These are phyloP conservation scores for Diabrotica virgifera DNA, from an alignment of 1,140 invertebrate species.

Conservation along the genomic window DNA sequence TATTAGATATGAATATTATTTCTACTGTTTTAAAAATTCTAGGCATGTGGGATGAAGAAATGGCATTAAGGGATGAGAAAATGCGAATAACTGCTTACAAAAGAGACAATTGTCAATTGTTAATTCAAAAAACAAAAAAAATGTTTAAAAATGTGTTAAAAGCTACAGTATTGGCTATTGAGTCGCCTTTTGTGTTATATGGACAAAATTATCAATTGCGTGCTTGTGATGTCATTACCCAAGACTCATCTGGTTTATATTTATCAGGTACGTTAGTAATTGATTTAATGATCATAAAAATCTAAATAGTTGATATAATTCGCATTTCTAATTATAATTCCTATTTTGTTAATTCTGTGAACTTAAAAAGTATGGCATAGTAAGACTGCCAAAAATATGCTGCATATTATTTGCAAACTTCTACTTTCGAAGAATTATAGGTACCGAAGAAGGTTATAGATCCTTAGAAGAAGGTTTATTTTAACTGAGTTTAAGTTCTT, in stretches of 20 bases:
- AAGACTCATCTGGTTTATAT: constrained; percentile 33
- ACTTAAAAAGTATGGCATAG: too few relatives aligned
- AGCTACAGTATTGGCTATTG: constrained; percentile 30
- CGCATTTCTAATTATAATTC: too few relatives aligned
- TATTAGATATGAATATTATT: too few relatives aligned
- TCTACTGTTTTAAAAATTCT: constrained; percentile 4
- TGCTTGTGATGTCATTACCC: constrained; percentile 33
- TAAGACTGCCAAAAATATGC: too few relatives aligned
- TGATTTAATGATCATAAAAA: too few relatives aligned
- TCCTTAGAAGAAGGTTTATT: too few relatives aligned
- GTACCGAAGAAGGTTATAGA: too few relatives aligned
- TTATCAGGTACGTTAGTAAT: constrained; percentile 22
- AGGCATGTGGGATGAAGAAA: constrained; percentile 43
- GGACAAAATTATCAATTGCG: constrained; percentile 40
- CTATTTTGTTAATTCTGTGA: too few relatives aligned
- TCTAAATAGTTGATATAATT: too few relatives aligned
- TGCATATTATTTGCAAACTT: too few relatives aligned
- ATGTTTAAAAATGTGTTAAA: constrained; percentile 42
- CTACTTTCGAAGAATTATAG: too few relatives aligned
- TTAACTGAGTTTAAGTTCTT: too few relatives aligned
- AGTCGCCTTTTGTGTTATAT: constrained; percentile 31
- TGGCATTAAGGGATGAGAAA: constrained; percentile 38
- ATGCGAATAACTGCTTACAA: constrained; percentile 37
- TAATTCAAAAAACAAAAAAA: constrained; percentile 41
- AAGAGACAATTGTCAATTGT: constrained; percentile 38